Conservation (phyloP, 2,113 vertebrate genomes). For the Syrrhaptes paradoxus region DNA sequence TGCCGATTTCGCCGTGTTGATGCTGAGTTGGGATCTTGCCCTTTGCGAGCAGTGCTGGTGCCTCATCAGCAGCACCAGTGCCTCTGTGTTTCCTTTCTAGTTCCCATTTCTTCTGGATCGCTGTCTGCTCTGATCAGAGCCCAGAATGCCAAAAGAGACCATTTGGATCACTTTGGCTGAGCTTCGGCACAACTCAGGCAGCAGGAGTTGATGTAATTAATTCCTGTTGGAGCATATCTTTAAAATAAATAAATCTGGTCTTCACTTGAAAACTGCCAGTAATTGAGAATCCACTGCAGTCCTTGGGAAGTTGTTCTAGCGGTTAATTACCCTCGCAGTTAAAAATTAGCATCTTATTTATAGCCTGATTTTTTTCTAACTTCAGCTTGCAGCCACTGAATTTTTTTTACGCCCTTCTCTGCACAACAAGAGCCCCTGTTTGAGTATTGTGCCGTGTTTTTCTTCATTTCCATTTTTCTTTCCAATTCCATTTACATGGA, state of each 20-base stretch:
- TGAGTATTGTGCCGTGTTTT: background rate
- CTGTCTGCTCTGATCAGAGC: background rate
- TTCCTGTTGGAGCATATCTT: constrained; percentile 32
- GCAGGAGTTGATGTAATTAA: constrained; percentile 44
- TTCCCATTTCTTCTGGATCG: background rate
- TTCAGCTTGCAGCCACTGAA: constrained; percentile 3
- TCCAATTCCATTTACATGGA: background rate
- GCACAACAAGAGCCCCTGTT: background rate
- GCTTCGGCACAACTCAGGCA: background rate
- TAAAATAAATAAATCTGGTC: constrained; percentile 66
- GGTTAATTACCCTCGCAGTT: constrained; percentile 63
- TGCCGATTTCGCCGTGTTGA: background rate
- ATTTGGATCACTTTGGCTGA: background rate
- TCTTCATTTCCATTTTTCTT: background rate
- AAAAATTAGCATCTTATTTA: constrained; percentile 61
- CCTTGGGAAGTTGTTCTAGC: constrained; percentile 55
- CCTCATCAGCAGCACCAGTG: background rate
- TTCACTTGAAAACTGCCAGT: constrained; percentile 51
- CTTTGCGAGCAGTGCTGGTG: background rate
- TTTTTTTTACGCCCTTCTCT: background rate
- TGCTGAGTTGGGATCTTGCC: background rate
- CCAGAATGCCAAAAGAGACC: background rate
- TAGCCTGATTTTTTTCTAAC: background rate
- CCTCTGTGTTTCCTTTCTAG: background rate
- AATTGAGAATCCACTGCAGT: constrained; percentile 57